Base-by-base conservation (phyloP, 2,797 vertebrate species). In the Sebastes flavidus region DNA sequence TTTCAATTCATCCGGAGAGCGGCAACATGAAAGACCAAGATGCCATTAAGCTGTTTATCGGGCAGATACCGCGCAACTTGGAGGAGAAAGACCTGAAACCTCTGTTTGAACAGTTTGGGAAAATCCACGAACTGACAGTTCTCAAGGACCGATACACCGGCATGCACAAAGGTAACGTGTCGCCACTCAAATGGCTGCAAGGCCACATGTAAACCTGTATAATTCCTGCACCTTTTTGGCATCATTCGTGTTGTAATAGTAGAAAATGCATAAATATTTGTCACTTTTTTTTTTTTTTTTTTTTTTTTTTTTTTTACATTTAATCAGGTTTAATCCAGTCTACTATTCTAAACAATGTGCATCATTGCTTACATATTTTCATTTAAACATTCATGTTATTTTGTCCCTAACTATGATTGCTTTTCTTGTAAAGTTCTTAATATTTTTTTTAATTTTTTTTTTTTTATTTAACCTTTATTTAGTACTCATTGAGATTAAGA, bases 1-100 rank as follows among this genome's bases (percentile, higher is more conserved):
- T 96, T 95, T 96, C 96, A 92, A 94, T 96, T 92, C 97, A 97
- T 96, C 96, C 97, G 95, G 97, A 98, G 96, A 97, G 94, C 94
- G 96, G 95, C 95, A 95, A 93, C 95, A 97, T 97, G 97, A 99
- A 99, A 96, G 97, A 99, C 96, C 97, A 98, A 95, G 98, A 99
- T 95, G 98, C 98, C 95, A 99, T 99, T 95, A 99, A 99, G 96
- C 97, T 99, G 87, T 99, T 99, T 95, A 97, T 99, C 95, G 98
- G 98, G 94, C 98, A 99, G 96, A 99, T 99, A 94, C 98, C 98
- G 89, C 97, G 98, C 90, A 97, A 99, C 97, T 96, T 99, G 94
- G 97, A 99, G 91, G 98, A 99, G 91, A 98, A 97, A 91, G 98
- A 99, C 95, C 97, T 99, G 88, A 98, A 98, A 84, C 98, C 98